phyloP scores from a whole-genome alignment of 2,113 vertebrate species.

The Nesoenas mayeri region DNA sequence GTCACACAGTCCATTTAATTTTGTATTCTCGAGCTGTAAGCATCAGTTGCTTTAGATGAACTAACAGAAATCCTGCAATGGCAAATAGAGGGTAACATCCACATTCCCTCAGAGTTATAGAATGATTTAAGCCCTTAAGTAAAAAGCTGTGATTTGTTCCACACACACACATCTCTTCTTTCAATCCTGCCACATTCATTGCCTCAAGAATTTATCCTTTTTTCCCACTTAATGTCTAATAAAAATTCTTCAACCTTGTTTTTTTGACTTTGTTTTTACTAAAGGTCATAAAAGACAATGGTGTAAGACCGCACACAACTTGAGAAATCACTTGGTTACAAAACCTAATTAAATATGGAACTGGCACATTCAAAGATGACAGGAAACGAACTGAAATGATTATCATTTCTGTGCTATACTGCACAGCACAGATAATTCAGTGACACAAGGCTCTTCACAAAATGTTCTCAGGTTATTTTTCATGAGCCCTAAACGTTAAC shows the following conservation, averaged over 20 bases:
- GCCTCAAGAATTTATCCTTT: background rate
- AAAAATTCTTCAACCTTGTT: background rate
- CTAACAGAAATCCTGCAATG: background rate
- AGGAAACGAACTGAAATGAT: background rate
- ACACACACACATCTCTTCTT: background rate
- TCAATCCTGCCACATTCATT: background rate
- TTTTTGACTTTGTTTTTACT: constrained; percentile 32
- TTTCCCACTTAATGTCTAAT: background rate
- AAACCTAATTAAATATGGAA: constrained; percentile 56
- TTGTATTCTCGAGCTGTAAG: background rate
- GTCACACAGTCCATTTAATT: background rate
- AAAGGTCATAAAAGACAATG: constrained; percentile 13
- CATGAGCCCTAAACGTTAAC: background rate
- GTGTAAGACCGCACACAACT: constrained; percentile 18
- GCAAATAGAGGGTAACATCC: background rate
- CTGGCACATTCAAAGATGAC: constrained; percentile 6
- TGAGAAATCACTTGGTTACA: constrained; percentile 57
- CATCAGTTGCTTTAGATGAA: background rate
- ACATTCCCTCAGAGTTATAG: background rate
- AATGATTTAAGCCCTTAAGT: background rate
- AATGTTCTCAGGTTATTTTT: background rate
- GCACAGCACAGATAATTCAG: background rate
- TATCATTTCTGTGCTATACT: background rate
- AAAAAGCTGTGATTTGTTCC: constrained; percentile 10
- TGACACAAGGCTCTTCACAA: background rate